Conservation (phyloP, 1,140 invertebrate species). For the Aphaenogaster floridana region DNA sequence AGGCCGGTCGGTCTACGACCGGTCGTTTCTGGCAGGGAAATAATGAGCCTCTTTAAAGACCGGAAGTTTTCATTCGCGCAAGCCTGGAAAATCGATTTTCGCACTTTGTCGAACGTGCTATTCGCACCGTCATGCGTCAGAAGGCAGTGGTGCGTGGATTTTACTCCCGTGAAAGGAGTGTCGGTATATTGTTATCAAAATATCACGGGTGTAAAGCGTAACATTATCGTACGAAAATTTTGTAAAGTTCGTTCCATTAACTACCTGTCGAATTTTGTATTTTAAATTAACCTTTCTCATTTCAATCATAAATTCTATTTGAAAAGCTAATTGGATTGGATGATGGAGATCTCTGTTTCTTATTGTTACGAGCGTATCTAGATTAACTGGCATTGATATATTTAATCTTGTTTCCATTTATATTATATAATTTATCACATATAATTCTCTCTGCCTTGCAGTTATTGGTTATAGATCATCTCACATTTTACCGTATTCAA, state of each 20-base stretch:
- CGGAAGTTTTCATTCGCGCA: conserved; percentile 78
- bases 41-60: conserved; percentile 84
- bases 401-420: conserved; percentile 1
- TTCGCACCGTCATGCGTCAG: conserved; percentile 43
- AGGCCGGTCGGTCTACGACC: conserved; percentile 64
- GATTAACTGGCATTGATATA: conserved; percentile 21
- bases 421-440: conserved; percentile 1
- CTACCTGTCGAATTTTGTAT: background rate
- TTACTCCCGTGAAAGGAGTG: conserved; percentile 3
- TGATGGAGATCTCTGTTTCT: background rate
- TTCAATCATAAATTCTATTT: conserved; percentile 16
- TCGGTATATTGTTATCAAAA: conserved; percentile 21
- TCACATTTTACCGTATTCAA: background rate
- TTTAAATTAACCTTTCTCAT: background rate
- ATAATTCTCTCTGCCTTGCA: background rate
- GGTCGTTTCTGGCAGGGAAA: conserved; percentile 79
- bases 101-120: conserved; percentile 72
- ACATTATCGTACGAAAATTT: conserved; percentile 18
- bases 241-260: background rate
- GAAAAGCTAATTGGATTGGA: background rate
- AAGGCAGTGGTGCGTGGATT: background rate
- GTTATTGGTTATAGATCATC: background rate
- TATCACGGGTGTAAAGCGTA: background rate
- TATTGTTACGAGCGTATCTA: background rate
- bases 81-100: conserved; percentile 80